Conservation (phyloP, 2,888 invertebrate genomes). For the Norana najaformis region DNA sequence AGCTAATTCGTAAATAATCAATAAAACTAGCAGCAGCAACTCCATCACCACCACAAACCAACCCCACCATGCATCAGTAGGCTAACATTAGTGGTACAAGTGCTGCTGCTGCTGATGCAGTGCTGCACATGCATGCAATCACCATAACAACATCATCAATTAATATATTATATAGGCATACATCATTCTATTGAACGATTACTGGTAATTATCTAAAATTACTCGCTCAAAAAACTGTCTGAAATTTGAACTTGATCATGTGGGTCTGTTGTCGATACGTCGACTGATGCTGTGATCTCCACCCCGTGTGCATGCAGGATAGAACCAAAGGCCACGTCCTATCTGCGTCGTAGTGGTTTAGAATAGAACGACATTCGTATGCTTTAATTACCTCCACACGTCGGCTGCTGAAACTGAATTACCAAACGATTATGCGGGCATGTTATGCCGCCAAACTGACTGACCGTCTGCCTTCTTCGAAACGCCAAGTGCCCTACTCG, state of each 20-base stretch:
- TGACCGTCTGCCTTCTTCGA: background rate
- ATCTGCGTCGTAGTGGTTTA: no score
- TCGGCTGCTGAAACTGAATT: background rate
- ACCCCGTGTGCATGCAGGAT: background rate
- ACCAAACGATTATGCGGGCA: slow-evolving; percentile 13
- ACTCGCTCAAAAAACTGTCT: background rate
- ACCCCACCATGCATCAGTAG: no score
- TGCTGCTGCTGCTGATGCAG: no score
- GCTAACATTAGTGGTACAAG: no score
- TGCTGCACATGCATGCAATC: background rate
- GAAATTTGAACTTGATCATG: background rate
- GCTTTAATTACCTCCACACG: background rate
- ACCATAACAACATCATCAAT: background rate
- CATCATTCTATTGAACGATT: background rate
- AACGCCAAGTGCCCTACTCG: background rate
- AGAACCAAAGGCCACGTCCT: background rate
- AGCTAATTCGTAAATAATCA: no score
- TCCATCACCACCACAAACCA: no score
- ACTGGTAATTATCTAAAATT: background rate
- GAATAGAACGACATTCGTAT: background rate
- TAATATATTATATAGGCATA: background rate
- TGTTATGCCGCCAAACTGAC: background rate
- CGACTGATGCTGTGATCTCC: no score
- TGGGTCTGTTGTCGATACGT: slow-evolving; percentile 7
- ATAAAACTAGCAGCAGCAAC: no score